Evolutionary conservation across 2,888 invertebrate genomes (phyloP).

Genomic region (Sacculina carcini): DNA sequence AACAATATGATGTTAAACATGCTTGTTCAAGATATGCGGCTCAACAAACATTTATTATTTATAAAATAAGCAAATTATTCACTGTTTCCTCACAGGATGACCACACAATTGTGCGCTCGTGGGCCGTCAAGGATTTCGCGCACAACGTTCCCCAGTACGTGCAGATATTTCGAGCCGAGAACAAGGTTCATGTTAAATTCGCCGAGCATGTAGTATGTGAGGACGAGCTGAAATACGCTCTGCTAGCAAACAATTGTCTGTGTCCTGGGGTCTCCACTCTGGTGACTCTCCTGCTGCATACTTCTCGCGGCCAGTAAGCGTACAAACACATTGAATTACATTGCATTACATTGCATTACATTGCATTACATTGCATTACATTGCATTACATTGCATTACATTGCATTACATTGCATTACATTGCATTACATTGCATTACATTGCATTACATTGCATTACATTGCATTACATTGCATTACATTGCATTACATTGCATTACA

Average conservation of each 20-base stretch:
- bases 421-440: not conserved
- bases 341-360: not conserved
- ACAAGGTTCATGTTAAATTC: conserved; percentile 93
- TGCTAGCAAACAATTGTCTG: conserved; percentile 91
- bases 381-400: not conserved
- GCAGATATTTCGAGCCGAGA: conserved; percentile 92
- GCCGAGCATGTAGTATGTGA: conserved; percentile 97
- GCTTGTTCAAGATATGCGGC: no score
- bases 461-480: not conserved
- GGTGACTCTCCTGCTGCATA: conserved; percentile 80
- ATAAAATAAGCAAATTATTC: no score
- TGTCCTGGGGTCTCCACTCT: conserved; percentile 92
- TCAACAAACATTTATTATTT: no score
- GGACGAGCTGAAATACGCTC: conserved; percentile 94
- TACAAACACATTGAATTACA: not conserved
- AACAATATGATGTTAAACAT: no score
- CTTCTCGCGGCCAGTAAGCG: conserved; percentile 90
- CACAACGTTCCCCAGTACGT: conserved; percentile 91
- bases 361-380: not conserved
- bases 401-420: not conserved
- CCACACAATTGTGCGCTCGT: conserved; percentile 54
- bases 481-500: not conserved
- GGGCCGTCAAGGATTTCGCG: conserved; percentile 96
- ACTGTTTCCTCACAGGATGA: conserved; percentile 43
- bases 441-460: not conserved